Base-by-base conservation (phyloP, 2,797 vertebrate species). In the Pempheris klunzingeri region DNA sequence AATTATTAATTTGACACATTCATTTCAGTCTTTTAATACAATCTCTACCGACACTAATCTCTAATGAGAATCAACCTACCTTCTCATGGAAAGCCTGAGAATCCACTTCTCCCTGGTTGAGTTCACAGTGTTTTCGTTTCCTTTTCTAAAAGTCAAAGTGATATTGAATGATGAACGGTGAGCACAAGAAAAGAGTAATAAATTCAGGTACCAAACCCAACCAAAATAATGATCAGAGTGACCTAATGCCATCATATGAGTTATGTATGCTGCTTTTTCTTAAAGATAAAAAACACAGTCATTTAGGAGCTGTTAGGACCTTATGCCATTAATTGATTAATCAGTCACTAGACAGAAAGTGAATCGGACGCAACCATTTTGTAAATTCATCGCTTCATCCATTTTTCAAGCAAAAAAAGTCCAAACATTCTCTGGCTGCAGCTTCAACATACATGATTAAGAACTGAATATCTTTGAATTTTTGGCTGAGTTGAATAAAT, bases 91-190 rank as follows among this genome's bases (percentile, higher is more conserved):
- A 97, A 55, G 93, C 91, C 83, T 94, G 92, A 13, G 96, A 95
- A 88, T 99, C 96, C 24, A 95, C 68, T 87, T 99, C 97, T 3
- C 97, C 98, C 85, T 96, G 95, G 92, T 99, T 99, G 72, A 96
- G 94, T 44, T 91, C 87, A 82, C 32, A 74, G 47, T 80, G 91
- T 80, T 94, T 96, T 53, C 96, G 94, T 88, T 97, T 99, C 22
- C 94, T 94, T 81, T 96, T 98, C 97, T 99, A 79, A 50, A 72
- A 87, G 18, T 7, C 0, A 90, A 74, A 78, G 22, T 3, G 0
- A 68, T 38, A 17, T 22, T 4, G 14, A 38, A 64, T 6, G 11
- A 4, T 15, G 26, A 5, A 39, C 49, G 32, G 7, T 18, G 11
- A 41, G 15, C 12, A 55, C 20, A 38, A 17, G 14, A 14, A 54